Evolutionary conservation across 2,888 invertebrate genomes (phyloP).

Genomic region (Melanchra persicariae): DNA sequence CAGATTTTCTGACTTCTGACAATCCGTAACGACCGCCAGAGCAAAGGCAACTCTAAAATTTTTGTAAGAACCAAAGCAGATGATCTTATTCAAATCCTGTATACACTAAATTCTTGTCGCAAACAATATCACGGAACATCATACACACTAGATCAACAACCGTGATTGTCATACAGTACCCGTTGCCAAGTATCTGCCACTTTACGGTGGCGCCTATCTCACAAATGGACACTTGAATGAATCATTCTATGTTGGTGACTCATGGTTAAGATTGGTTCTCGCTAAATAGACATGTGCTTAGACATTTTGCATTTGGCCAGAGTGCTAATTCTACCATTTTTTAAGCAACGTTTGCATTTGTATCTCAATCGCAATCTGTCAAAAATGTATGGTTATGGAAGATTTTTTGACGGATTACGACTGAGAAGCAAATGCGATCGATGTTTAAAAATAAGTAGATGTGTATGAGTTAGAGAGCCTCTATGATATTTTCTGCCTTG

Average conservation of each 20-base stretch:
- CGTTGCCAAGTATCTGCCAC: conserved; percentile 36
- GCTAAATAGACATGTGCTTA: conserved; percentile 1
- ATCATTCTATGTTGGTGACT: conserved; percentile 48
- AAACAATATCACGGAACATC: neutral
- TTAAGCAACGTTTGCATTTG: too few species aligned
- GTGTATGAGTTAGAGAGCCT: too few species aligned
- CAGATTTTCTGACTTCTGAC: too few species aligned
- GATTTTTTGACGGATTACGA: too few species aligned
- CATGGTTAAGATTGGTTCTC: neutral
- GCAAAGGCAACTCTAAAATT: too few species aligned
- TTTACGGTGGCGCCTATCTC: conserved; percentile 40
- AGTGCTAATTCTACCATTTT: too few species aligned
- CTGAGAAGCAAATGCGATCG: too few species aligned
- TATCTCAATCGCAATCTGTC: too few species aligned
- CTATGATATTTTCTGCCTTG: neutral
- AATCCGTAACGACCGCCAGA: too few species aligned
- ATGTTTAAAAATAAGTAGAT: too few species aligned
- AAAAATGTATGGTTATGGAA: too few species aligned
- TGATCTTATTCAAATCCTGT: neutral
- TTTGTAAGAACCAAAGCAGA: neutral
- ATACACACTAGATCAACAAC: conserved; percentile 6
- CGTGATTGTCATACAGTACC: conserved; percentile 50
- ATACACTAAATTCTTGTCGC: too few species aligned
- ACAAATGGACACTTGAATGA: conserved; percentile 43
- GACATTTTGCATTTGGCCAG: conserved; percentile 2